Evolutionary conservation across 2,113 vertebrate species (phyloP).

Genomic region (Tringa solitaria): DNA sequence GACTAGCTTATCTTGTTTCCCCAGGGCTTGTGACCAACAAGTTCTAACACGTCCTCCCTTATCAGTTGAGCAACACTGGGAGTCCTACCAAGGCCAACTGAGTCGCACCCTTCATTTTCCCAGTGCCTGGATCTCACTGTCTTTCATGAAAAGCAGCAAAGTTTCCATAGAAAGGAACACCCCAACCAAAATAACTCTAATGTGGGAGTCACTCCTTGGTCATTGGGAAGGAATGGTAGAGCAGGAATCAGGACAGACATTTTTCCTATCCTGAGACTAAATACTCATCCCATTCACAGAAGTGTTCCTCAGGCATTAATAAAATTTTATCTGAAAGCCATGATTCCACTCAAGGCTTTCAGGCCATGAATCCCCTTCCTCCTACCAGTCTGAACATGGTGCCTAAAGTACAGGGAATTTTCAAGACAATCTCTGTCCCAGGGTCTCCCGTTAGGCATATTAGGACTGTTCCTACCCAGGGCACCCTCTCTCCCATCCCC

Average conservation of each 20-base stretch:
- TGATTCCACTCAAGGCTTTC: neutral
- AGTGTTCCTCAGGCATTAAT: neutral
- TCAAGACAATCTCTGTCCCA: neutral
- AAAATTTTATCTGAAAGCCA: neutral
- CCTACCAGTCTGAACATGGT: neutral
- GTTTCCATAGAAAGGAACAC: neutral
- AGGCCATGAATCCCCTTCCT: neutral
- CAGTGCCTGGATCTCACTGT: neutral
- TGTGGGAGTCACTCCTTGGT: neutral
- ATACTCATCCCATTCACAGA: neutral
- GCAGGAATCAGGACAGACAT: neutral
- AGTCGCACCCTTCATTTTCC: too few relatives aligned
- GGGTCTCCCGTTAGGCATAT: neutral
- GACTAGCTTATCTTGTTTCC: too few relatives aligned
- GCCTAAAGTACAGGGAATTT: neutral
- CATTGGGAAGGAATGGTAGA: neutral
- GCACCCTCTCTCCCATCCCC: neutral
- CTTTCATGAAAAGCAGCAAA: neutral
- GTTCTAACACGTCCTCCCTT: too few relatives aligned
- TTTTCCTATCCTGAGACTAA: neutral
- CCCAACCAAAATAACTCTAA: neutral
- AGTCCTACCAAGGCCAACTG: too few relatives aligned
- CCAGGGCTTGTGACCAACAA: too few relatives aligned
- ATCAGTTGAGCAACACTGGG: too few relatives aligned
- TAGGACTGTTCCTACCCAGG: neutral